Base-by-base conservation (phyloP, 2,888 invertebrate genomes). In the Embidobia sp. region DNA sequence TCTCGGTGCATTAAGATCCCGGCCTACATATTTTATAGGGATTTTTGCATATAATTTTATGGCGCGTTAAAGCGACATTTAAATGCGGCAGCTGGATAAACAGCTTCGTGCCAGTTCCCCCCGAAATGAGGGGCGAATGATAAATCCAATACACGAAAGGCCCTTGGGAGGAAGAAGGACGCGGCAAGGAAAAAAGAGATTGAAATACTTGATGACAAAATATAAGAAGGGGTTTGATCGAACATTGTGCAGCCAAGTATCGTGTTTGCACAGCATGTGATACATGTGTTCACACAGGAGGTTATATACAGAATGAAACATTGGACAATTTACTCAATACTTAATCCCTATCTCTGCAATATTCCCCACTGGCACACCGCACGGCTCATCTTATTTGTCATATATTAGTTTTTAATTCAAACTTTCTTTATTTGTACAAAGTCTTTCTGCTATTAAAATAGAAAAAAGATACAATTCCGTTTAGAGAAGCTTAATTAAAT, bases 11-110 rank as follows among this genome's bases (percentile, higher is more conserved):
- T 89, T 87, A 89, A 81, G 80, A 83, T 80, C 51, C 73, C 64
- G 22, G 82, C 83, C 84, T 87, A 87, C 87, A 88, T 88, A 89
- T 89, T 89, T 88, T 85, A 88, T 87, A 83, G 84, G 84, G 85
- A 88, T 84, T 87, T 87, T 87, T 88, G 89, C 88, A 89, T 89
- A 89, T 89, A 87, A 89, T 89, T 89, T 89, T 85, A 88, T 87
- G 89, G 84, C 83, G 84, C 87, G 87, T 89, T 89, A 88, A 85
- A 86, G 83, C 78, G 86, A 84, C 86, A 88, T 88, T 89, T 85
- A 88, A 89, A 88, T 85, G 83, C 81, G 85, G 83, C 89, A 89
- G 88, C 89, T 89, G 89, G 88, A 87, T 89, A 89, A 89, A 89
- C 85, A 89, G 83, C 31, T 59, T 16, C 37, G 61, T 31, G 59